Percentiles rank a stretch among this genome's conserved stretches.
phyloP scores from a whole-genome alignment of 2,113 vertebrate species.

The Raja brachyura region DNA sequence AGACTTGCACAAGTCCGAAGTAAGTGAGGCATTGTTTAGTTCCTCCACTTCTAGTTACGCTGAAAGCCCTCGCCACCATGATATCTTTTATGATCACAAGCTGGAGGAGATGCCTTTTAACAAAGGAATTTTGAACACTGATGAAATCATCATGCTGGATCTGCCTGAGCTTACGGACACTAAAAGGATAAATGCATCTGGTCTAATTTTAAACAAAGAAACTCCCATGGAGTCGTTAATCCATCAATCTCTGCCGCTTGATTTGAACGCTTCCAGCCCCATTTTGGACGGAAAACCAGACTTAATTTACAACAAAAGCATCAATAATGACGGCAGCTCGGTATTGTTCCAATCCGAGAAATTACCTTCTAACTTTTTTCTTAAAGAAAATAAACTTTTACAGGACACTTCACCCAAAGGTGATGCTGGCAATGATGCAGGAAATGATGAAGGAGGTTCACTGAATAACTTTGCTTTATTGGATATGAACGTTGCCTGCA shows the following conservation, averaged over 20 bases:
- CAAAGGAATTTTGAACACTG: slow-evolving; percentile 46
- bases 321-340: slow-evolving; percentile 47
- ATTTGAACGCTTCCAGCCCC: not conserved
- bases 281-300: slow-evolving; percentile 49
- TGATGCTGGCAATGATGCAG: slow-evolving; percentile 44
- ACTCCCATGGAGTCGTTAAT: slow-evolving; percentile 36
- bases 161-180: slow-evolving; percentile 63
- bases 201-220: slow-evolving; percentile 44
- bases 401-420: slow-evolving; percentile 55
- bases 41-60: slow-evolving; percentile 54
- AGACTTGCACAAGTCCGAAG: slow-evolving; percentile 67
- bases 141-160: slow-evolving; percentile 49
- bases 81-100: slow-evolving; percentile 65
- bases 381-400: slow-evolving; percentile 74
- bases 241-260: not conserved
- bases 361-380: slow-evolving; percentile 80
- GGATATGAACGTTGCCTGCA: slow-evolving; percentile 48
- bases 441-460: slow-evolving; percentile 47
- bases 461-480: slow-evolving; percentile 50
- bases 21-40: slow-evolving; percentile 65
- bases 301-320: slow-evolving; percentile 45
- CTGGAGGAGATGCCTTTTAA: slow-evolving; percentile 56
- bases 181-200: slow-evolving; percentile 43
- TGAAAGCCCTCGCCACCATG: slow-evolving; percentile 74
- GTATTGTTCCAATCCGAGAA: slow-evolving; percentile 62